Evolutionary conservation across 2,888 invertebrate genomes (phyloP).

Genomic region (Acleris laterana): DNA sequence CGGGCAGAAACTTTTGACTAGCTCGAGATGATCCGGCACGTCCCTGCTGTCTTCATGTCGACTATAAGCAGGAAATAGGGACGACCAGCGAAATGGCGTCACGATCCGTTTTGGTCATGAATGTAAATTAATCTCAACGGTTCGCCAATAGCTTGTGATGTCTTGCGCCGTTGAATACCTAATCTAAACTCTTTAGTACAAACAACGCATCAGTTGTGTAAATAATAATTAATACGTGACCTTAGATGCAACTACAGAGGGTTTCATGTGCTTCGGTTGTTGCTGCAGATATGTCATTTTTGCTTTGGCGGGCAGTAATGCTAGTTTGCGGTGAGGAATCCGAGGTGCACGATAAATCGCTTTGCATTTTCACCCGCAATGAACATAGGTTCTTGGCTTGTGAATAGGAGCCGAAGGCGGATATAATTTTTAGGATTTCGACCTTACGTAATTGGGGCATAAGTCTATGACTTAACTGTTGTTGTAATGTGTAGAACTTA

Average conservation of each 20-base stretch:
- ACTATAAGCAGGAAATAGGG: slow-evolving; percentile 68
- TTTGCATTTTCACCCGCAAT: slow-evolving; percentile 18
- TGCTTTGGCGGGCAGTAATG: slow-evolving; percentile 34
- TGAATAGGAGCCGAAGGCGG: too few species aligned
- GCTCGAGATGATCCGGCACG: slow-evolving; percentile 49
- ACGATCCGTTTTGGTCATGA: slow-evolving; percentile 76
- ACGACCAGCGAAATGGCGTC: slow-evolving; percentile 71
- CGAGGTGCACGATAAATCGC: slow-evolving; percentile 29
- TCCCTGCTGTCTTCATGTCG: slow-evolving; percentile 46
- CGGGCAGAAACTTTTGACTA: slow-evolving; percentile 11
- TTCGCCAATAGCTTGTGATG: slow-evolving; percentile 42
- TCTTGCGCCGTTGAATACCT: slow-evolving; percentile 63
- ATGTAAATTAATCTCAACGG: slow-evolving; percentile 76
- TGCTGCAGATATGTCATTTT: too few species aligned
- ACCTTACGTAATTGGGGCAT: too few species aligned
- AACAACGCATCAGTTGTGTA: too few species aligned
- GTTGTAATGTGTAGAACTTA: too few species aligned
- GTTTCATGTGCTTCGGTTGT: too few species aligned
- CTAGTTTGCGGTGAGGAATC: slow-evolving; percentile 41
- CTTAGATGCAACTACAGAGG: too few species aligned
- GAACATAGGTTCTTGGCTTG: not conserved
- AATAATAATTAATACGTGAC: too few species aligned
- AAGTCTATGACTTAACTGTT: too few species aligned
- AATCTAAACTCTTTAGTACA: slow-evolving; percentile 29
- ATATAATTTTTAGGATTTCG: too few species aligned